Conservation (phyloP, 37 sponge, comb jelly and placozoan species). For the Tethya wilhelma region DNA sequence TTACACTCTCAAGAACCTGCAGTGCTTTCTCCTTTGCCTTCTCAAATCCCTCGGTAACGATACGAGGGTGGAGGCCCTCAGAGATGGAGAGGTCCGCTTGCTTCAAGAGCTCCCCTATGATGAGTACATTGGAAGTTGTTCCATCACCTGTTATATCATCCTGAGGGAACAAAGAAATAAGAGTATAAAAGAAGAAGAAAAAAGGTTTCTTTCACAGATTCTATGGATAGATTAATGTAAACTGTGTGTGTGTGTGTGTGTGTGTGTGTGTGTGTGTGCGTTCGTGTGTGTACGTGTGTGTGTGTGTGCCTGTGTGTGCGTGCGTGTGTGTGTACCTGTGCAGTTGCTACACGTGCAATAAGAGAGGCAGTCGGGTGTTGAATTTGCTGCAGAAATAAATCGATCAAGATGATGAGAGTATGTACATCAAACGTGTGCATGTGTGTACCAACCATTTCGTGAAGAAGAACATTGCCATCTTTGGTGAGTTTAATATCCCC, state of each 20-base stretch:
- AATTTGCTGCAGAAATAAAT: constrained; percentile 81
- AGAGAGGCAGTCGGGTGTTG: constrained; percentile 99
- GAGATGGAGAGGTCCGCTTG: constrained; percentile 88
- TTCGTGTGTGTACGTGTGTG: neutral
- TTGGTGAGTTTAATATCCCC: constrained; percentile 99
- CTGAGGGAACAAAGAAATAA: too few relatives aligned
- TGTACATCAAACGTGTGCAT: too few relatives aligned
- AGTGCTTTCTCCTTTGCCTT: constrained; percentile 92
- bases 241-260: too few relatives aligned
- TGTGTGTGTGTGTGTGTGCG: too few relatives aligned
- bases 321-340: constrained; percentile 67
- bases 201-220: too few relatives aligned
- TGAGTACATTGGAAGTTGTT: constrained; percentile 97
- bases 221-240: too few relatives aligned
- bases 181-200: too few relatives aligned
- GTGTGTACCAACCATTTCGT: constrained; percentile 89
- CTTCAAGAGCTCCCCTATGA: constrained; percentile 98
- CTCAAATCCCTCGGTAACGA: constrained; percentile 95
- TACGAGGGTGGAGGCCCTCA: constrained; percentile 96
- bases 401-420: neutral
- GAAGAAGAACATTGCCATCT: constrained; percentile 97
- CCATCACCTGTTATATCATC: constrained; percentile 99
- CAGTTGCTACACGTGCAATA: constrained; percentile 96
- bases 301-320: too few relatives aligned
- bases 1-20: constrained; percentile 76